Evolutionary conservation across 2,888 invertebrate genomes (phyloP).

Genomic region (Pollenia angustigena): DNA sequence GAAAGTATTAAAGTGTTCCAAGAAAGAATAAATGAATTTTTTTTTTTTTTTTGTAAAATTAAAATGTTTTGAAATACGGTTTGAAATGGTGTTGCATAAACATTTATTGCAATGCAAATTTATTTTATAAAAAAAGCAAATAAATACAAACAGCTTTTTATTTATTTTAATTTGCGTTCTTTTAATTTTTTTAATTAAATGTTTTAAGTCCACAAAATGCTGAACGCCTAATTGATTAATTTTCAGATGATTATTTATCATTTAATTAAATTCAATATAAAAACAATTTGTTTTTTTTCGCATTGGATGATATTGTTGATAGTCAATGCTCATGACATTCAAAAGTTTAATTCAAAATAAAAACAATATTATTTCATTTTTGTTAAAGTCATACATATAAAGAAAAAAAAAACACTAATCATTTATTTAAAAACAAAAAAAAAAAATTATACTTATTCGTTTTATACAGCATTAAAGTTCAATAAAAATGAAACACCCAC

Average conservation of each 20-base stretch:
- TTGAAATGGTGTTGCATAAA: too few relatives aligned
- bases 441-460: not conserved
- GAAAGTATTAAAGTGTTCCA: too few relatives aligned
- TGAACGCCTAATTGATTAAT: slow-evolving; percentile 81
- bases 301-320: not conserved
- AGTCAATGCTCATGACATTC: slow-evolving; percentile 60
- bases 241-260: slow-evolving; percentile 81
- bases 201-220: slow-evolving; percentile 60
- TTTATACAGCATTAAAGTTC: not conserved
- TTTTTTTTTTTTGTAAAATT: too few relatives aligned
- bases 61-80: too few relatives aligned
- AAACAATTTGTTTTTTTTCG: slow-evolving; percentile 24
- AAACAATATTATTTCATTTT: slow-evolving; percentile 21
- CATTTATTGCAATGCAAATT: slow-evolving; percentile 14
- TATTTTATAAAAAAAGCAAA: slow-evolving; percentile 16
- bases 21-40: too few relatives aligned
- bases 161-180: slow-evolving; percentile 4
- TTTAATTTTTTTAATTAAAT: slow-evolving; percentile 9
- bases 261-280: slow-evolving; percentile 76
- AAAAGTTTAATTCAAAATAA: slow-evolving; percentile 31
- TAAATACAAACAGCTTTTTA: slow-evolving; percentile 8
- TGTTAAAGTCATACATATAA: not conserved
- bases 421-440: not conserved
- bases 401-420: not conserved
- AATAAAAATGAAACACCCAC: slow-evolving; percentile 53